phyloP scores from a whole-genome alignment of 1,140 invertebrate species.

The Eupeodes corollae region DNA sequence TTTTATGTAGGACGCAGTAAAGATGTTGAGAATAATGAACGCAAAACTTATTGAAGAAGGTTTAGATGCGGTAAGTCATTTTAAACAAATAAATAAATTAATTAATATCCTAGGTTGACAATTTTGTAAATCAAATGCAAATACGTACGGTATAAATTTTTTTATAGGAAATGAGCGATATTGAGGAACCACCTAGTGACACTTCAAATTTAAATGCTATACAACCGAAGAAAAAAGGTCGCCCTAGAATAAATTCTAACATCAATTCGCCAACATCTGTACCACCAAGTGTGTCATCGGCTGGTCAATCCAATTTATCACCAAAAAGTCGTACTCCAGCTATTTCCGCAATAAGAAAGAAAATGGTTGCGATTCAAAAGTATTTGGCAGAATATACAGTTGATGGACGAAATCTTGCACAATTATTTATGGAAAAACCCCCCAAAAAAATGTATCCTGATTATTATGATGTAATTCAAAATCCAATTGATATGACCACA shows the following conservation, averaged over 20 bases:
- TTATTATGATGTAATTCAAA: conserved; percentile 88
- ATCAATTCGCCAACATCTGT: conserved; percentile 41
- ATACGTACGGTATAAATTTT: too few species aligned
- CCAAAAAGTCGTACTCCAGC: conserved; percentile 33
- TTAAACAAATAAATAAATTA: too few species aligned
- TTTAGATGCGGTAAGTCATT: conserved; percentile 10
- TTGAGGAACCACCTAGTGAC: conserved; percentile 14
- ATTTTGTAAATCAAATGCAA: too few species aligned
- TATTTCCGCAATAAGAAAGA: conserved; percentile 49
- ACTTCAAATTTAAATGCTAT: conserved; percentile 7
- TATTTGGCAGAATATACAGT: conserved; percentile 64
- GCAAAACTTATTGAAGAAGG: conserved; percentile 32
- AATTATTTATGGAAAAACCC: conserved; percentile 93
- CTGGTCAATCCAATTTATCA: conserved; percentile 10
- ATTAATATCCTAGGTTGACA: too few species aligned
- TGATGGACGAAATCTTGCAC: conserved; percentile 73
- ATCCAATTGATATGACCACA: conserved; percentile 90
- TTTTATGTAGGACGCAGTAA: conserved; percentile 39
- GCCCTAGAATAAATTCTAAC: conserved; percentile 38
- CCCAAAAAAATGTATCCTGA: conserved; percentile 91
- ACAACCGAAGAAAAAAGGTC: conserved; percentile 30
- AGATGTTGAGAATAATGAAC: conserved; percentile 39
- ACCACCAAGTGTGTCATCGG: conserved; percentile 21
- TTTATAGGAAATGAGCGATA: conserved; percentile 20
- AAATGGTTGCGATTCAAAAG: conserved; percentile 60